These are phyloP conservation scores for Lophotis ruficrista DNA, from an alignment of 2,113 vertebrate genomes.

Conservation along the genomic window DNA sequence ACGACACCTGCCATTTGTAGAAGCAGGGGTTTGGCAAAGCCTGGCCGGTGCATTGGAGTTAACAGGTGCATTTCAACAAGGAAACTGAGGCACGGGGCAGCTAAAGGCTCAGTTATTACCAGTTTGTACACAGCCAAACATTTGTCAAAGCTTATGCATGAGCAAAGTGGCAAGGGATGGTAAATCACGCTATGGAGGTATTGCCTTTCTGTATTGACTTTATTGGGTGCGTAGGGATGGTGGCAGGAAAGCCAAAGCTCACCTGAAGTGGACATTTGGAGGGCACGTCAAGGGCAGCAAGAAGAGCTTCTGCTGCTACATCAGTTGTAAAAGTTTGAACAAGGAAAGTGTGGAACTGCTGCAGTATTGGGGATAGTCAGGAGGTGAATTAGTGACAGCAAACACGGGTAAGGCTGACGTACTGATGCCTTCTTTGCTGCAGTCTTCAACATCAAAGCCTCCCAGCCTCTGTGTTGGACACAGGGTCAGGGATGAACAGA, in stretches of 20 bases:
- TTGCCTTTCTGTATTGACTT: neutral
- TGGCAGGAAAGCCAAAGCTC: neutral
- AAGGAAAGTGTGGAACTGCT: neutral
- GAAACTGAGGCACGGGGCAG: neutral
- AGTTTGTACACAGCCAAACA: neutral
- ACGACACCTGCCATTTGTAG: neutral
- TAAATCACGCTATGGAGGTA: accelerated
- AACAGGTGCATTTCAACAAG: neutral
- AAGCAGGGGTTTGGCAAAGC: neutral
- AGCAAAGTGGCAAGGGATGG: neutral
- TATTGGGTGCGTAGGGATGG: neutral
- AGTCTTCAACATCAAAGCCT: neutral
- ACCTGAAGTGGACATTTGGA: neutral
- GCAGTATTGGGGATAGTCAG: neutral
- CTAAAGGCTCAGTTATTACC: neutral
- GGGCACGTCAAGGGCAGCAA: neutral
- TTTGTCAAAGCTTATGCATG: neutral
- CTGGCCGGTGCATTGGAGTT: neutral
- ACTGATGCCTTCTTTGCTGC: neutral
- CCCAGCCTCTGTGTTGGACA: neutral
- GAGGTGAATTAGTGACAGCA: neutral
- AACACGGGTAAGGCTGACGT: neutral
- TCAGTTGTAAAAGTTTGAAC: neutral
- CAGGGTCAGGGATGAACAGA: neutral
- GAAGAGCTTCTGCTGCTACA: neutral